phyloP scores from a whole-genome alignment of 2,113 vertebrate species.

The Riparia riparia region DNA sequence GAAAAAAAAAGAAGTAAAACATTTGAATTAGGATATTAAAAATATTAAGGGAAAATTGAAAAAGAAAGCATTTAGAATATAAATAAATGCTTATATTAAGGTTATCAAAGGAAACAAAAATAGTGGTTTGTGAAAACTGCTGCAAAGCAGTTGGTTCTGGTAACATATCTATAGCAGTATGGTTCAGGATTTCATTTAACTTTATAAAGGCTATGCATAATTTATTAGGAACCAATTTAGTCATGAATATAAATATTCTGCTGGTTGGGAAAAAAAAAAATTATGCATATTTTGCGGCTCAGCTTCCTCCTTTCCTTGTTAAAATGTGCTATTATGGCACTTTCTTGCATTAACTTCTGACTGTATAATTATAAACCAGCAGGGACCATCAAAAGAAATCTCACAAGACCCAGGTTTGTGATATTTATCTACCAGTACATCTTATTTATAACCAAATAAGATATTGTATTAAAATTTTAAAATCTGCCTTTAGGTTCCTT shows the following conservation, averaged over 20 bases:
- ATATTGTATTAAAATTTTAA: constrained; percentile 1
- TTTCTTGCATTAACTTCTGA: constrained; percentile 47
- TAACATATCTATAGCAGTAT: neutral
- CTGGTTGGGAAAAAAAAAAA: neutral
- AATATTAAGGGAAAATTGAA: neutral
- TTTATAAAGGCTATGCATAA: constrained; percentile 70
- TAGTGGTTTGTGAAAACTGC: neutral
- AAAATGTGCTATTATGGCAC: constrained; percentile 23
- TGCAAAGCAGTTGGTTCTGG: neutral
- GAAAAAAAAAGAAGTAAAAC: neutral
- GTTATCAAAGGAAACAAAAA: neutral
- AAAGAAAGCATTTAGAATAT: neutral
- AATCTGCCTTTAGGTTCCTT: neutral
- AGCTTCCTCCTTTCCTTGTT: constrained; percentile 44
- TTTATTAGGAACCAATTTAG: constrained; percentile 77
- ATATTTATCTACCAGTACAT: neutral
- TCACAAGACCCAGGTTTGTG: constrained; percentile 2
- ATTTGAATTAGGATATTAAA: neutral
- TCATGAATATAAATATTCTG: constrained; percentile 69
- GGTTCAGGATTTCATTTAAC: constrained; percentile 47
- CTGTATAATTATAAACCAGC: constrained; percentile 36
- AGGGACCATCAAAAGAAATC: neutral
- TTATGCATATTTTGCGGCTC: constrained; percentile 65
- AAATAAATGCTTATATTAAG: constrained; percentile 2
- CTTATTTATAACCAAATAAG: constrained; percentile 53